Conservation (phyloP, 2,113 vertebrate genomes). For the Terrapene triunguis region DNA sequence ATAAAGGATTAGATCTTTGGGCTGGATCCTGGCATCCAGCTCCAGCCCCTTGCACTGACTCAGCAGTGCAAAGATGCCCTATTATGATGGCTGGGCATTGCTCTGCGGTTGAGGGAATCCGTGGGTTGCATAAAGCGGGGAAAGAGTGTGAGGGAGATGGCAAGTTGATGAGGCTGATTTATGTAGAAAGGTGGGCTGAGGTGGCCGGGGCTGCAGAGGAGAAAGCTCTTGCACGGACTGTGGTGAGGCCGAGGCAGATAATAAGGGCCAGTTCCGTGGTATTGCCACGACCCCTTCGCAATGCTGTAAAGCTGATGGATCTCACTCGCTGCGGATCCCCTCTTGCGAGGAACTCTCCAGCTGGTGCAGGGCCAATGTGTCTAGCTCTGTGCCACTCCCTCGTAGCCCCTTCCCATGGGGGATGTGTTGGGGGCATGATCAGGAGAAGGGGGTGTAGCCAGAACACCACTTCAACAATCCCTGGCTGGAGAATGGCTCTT, state of each 20-base stretch:
- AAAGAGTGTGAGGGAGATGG: background rate
- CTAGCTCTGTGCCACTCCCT: background rate
- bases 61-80: no score
- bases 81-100: background rate
- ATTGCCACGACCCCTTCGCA: background rate
- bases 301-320: background rate
- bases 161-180: background rate
- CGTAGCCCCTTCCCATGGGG: background rate
- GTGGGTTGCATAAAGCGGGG: background rate
- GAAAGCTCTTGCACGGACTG: background rate
- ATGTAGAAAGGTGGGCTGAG: background rate
- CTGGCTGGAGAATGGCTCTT: background rate
- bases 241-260: background rate
- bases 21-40: background rate
- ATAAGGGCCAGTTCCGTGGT: background rate
- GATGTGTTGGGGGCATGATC: background rate
- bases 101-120: background rate
- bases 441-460: background rate
- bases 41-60: background rate
- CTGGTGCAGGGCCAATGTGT: background rate
- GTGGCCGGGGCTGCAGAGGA: background rate
- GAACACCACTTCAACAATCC: background rate
- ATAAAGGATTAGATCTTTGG: background rate
- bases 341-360: background rate
- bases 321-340: background rate